These are phyloP conservation scores for Protonemura montana DNA, from an alignment of 2,888 invertebrate genomes.

Conservation along the genomic window DNA sequence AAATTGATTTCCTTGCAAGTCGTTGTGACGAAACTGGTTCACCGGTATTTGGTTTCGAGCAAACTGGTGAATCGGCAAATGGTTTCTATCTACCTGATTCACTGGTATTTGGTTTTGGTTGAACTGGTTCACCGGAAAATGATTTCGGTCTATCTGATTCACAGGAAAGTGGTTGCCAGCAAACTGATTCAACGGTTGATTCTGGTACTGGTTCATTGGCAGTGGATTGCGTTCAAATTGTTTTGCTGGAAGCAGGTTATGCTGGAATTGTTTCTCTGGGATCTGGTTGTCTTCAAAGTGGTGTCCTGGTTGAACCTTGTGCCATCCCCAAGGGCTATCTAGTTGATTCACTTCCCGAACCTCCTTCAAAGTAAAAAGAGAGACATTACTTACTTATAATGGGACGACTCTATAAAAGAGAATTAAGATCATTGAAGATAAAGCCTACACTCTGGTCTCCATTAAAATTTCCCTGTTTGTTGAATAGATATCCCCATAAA, in stretches of 20 bases:
- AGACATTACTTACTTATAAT: too few relatives aligned
- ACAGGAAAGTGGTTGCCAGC: not conserved
- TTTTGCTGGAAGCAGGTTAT: not conserved
- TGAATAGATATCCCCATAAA: too few relatives aligned
- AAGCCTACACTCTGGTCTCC: too few relatives aligned
- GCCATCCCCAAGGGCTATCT: not conserved
- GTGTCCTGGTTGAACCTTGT: not conserved
- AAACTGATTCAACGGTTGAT: not conserved
- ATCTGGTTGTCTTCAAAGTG: not conserved
- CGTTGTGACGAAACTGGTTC: not conserved
- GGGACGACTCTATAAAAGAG: too few relatives aligned
- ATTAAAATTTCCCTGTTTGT: too few relatives aligned
- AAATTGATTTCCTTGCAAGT: not conserved
- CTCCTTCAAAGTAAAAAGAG: not conserved
- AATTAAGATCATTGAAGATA: too few relatives aligned
- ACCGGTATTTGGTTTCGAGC: not conserved
- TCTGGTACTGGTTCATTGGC: not conserved
- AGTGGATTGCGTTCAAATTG: not conserved
- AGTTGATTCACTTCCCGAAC: not conserved
- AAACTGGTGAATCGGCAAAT: not conserved
- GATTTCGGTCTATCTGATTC: not conserved
- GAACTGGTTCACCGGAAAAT: not conserved
- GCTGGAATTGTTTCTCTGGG: not conserved
- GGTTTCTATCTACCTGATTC: not conserved
- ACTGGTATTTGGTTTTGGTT: not conserved